Conservation (phyloP, 2,797 vertebrate genomes). For the Rousettus madagascariensis region DNA sequence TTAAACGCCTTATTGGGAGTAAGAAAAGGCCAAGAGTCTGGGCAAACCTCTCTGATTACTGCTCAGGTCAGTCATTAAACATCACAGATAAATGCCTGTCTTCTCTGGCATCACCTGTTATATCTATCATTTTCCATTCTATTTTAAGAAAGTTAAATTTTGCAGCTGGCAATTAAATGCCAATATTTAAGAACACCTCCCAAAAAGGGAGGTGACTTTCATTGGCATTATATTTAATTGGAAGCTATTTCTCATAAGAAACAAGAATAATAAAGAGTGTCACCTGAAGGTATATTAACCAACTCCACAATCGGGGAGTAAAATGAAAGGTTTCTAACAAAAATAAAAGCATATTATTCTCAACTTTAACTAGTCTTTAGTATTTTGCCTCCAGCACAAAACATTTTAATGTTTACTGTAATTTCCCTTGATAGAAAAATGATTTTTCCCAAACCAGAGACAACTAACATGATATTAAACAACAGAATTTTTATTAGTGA, state of each 20-base stretch:
- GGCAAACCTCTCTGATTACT: neutral
- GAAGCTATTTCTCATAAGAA: conserved; percentile 60
- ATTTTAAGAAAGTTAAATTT: conserved; percentile 13
- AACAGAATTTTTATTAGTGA: conserved; percentile 34
- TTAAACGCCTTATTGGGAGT: neutral
- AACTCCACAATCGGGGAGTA: neutral
- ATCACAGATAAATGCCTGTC: neutral
- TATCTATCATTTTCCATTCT: neutral
- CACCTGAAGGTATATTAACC: conserved; percentile 26
- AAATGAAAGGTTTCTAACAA: conserved; percentile 47
- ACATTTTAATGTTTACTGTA: neutral
- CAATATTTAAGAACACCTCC: neutral
- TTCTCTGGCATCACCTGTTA: neutral
- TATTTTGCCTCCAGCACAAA: conserved; percentile 37
- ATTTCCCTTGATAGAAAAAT: conserved; percentile 56
- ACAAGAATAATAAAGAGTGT: conserved; percentile 19
- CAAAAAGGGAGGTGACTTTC: neutral
- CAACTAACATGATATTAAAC: conserved; percentile 55
- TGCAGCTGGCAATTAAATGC: conserved; percentile 21
- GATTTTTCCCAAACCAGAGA: conserved; percentile 13
- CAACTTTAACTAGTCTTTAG: neutral
- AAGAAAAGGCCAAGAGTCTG: neutral
- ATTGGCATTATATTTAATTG: conserved; percentile 25
- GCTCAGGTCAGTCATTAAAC: neutral
- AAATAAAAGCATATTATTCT: conserved; percentile 19